Evolutionary conservation across 2,113 vertebrate species (phyloP).

Genomic region (Prochilodus magdalenae): DNA sequence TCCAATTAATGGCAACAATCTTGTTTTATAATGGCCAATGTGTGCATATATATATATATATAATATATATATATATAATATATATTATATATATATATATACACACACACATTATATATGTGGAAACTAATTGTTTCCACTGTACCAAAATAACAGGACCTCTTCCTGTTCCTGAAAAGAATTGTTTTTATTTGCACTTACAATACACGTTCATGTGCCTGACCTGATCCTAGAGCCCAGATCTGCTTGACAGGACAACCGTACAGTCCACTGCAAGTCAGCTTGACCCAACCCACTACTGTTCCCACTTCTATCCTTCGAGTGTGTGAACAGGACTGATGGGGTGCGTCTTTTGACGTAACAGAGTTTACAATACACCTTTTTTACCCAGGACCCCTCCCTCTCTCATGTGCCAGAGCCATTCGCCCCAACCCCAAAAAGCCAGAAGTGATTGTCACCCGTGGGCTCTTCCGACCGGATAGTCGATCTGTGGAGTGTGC

Average conservation of each 20-base stretch:
- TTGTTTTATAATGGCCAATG: too few relatives aligned
- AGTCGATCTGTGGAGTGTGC: slow-evolving; percentile 43
- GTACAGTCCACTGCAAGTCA: slow-evolving; percentile 15
- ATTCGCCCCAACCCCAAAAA: neutral
- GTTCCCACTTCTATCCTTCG: slow-evolving; percentile 5
- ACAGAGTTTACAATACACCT: slow-evolving; percentile 31
- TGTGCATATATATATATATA: too few relatives aligned
- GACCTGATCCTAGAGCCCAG: neutral
- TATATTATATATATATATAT: too few relatives aligned
- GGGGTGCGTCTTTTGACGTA: neutral
- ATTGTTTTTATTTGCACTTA: too few relatives aligned
- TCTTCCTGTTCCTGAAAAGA: too few relatives aligned
- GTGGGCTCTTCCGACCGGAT: slow-evolving; percentile 53
- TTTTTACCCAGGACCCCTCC: neutral
- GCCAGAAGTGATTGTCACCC: slow-evolving; percentile 56
- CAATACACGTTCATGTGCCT: neutral
- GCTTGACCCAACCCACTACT: neutral
- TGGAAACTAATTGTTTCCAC: too few relatives aligned
- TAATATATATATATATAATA: too few relatives aligned
- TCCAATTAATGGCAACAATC: too few relatives aligned
- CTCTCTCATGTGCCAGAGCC: neutral
- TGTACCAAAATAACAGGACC: too few relatives aligned
- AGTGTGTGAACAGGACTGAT: slow-evolving; percentile 37
- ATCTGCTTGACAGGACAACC: neutral
- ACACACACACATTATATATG: too few relatives aligned